A percentile compares a stretch with the other conserved stretches of the same genome.
Evolutionary conservation across 2,888 invertebrate species (phyloP).

Genomic region (Plagiodera versicolora): DNA sequence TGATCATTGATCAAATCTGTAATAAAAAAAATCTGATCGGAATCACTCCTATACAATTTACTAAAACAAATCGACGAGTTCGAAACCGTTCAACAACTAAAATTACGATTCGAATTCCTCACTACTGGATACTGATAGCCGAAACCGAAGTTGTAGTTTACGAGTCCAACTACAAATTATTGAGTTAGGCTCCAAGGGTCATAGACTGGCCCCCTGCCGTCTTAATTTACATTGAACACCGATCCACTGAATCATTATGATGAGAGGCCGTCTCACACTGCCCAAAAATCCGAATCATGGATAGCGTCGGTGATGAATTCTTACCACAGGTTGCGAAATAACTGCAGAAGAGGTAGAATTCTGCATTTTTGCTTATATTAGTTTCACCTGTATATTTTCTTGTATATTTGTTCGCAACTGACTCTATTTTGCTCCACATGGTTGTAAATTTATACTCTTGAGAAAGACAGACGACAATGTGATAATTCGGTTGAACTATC

Average conservation of each 20-base stretch:
- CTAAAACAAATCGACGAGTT: neutral
- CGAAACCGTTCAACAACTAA: neutral
- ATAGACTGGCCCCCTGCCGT: constrained; percentile 51
- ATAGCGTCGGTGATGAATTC: no score
- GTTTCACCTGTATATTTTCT: no score
- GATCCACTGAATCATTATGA: constrained; percentile 8
- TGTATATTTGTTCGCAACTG: no score
- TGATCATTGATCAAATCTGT: no score
- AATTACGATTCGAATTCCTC: constrained; percentile 35
- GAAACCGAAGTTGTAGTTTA: constrained; percentile 43
- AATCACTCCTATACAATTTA: neutral
- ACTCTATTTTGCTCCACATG: no score
- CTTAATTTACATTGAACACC: constrained; percentile 50
- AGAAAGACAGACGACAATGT: no score
- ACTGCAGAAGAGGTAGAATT: no score
- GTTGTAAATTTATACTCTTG: no score
- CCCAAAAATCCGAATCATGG: neutral
- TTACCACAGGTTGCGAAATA: no score
- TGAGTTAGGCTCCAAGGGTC: constrained; percentile 44
- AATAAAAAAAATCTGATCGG: no score
- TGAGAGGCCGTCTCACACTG: constrained; percentile 6
- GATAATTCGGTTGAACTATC: no score
- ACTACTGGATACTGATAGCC: constrained; percentile 48
- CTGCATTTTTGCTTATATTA: no score
- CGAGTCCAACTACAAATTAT: constrained; percentile 48